Evolutionary conservation across 2,888 invertebrate genomes (phyloP), one percentile per base, ranked within the genome.

Genomic region (Drosophila testacea): DNA sequence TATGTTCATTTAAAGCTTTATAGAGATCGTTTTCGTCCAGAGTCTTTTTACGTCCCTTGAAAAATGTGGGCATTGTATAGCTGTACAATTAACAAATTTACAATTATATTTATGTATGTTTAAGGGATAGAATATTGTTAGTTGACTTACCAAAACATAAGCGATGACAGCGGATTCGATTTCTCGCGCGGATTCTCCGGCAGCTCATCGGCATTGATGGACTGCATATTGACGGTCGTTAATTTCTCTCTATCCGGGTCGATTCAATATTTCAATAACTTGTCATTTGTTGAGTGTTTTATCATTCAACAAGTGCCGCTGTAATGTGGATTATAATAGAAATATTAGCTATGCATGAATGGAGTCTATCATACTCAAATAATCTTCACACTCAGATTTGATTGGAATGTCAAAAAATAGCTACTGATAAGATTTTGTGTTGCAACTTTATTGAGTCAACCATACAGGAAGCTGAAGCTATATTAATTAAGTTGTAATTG

Each of bases 61-160:
- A 95, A 92, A 97, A 97, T 83, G 96, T 93, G 5, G 95, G 95
- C 87, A 96, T 93, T 61, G 96, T 95, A 95, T 97, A 97, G 92
- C 96, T 96, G 44, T 9, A 11, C 4, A 50, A 72, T 47, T n/a
- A 6, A n/a, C 6, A 48, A 2, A 22, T 7, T 22, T 4, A 6
- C 0, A 50, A 41, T 47, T 57, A 51, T 6, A 7, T 5, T 5
- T 11, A 6, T 11, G 10, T 6, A 16, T 6, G 1, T 4, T 11
- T 48, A 6, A 6, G 42, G 22, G 27, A 27, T 0, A 9, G 9
- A 6, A 22, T 42, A 6, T 27, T 10, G n/a, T 27, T 16, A 5
- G 10, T 6, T 11, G 0, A 69, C 91, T 73, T 75, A 92, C 92
- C 95, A 94, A 92, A 95, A 96, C 48, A 94, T 92, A 32, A 95